Percentiles rank a stretch among this genome's conserved stretches.
Evolutionary conservation across 2,797 vertebrate species (phyloP).

Genomic region (Australoheros facetus): DNA sequence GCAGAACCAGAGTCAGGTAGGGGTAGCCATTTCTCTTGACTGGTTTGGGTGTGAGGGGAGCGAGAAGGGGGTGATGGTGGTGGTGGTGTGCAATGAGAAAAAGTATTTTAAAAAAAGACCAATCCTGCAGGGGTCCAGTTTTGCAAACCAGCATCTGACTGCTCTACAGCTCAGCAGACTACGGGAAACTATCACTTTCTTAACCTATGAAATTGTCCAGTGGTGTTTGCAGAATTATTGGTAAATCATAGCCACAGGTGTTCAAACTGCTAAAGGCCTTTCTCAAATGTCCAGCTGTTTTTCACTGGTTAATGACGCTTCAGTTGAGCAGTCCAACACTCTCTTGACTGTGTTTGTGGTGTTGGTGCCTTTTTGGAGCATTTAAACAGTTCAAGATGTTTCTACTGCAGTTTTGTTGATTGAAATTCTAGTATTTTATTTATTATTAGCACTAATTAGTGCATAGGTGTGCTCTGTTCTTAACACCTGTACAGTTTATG

Average conservation of each 20-base stretch:
- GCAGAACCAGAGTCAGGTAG: neutral
- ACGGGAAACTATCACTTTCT: neutral
- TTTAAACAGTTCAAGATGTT: neutral
- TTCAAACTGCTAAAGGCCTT: neutral
- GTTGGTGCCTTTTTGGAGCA: neutral
- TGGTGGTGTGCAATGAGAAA: neutral
- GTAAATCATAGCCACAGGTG: neutral
- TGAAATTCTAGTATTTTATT: neutral
- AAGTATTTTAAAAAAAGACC: neutral
- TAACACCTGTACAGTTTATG: neutral
- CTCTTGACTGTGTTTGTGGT: neutral
- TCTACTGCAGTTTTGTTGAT: neutral
- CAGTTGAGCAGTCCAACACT: too few species aligned
- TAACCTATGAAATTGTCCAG: neutral
- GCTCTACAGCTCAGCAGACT: neutral
- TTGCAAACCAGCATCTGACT: neutral
- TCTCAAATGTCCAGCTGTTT: neutral
- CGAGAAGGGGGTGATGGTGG: neutral
- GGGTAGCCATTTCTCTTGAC: neutral
- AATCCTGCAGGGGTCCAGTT: neutral
- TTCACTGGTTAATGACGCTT: too few species aligned
- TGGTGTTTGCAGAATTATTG: neutral
- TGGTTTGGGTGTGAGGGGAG: neutral
- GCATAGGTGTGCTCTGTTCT: neutral
- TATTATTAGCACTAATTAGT: neutral